A percentile compares a stretch with the other conserved stretches of the same genome.
Evolutionary conservation across 1,140 invertebrate species (phyloP).

Genomic region (Leucophenga varia): DNA sequence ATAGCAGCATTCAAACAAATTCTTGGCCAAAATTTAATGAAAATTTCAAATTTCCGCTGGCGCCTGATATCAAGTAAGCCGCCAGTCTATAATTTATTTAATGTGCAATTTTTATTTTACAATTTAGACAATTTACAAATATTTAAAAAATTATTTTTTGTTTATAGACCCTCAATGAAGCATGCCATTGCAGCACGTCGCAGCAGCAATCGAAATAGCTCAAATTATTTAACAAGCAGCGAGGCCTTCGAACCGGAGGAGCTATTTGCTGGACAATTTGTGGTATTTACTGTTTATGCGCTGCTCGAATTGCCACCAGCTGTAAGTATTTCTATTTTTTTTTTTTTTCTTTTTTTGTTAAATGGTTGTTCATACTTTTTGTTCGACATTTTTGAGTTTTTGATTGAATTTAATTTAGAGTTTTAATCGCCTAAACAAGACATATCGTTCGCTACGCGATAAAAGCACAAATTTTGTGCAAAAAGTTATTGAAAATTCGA

Average conservation of each 20-base stretch:
- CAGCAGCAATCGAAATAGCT: no score
- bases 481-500: slow-evolving; percentile 29
- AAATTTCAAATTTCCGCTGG: slow-evolving; percentile 69
- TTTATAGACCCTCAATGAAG: slow-evolving; percentile 34
- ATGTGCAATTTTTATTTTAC: no score
- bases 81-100: no score
- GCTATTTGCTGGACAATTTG: slow-evolving; percentile 67
- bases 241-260: slow-evolving; percentile 52
- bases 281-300: slow-evolving; percentile 73
- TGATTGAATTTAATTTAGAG: slow-evolving; percentile 30
- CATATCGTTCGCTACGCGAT: slow-evolving; percentile 47
- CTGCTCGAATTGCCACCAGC: slow-evolving; percentile 62
- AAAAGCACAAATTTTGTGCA: slow-evolving; percentile 41
- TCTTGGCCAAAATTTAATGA: slow-evolving; percentile 78
- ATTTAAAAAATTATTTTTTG: neutral
- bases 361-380: neutral
- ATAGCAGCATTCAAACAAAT: slow-evolving; percentile 70
- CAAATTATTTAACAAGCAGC: no score
- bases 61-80: slow-evolving; percentile 58
- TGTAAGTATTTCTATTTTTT: slow-evolving; percentile 26
- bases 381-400: neutral
- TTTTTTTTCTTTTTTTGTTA: neutral
- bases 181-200: slow-evolving; percentile 23
- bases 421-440: slow-evolving; percentile 52
- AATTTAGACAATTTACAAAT: neutral